These are phyloP conservation scores for Phylloscopus trochilus DNA, from an alignment of 2,113 vertebrate genomes.

Conservation along the genomic window DNA sequence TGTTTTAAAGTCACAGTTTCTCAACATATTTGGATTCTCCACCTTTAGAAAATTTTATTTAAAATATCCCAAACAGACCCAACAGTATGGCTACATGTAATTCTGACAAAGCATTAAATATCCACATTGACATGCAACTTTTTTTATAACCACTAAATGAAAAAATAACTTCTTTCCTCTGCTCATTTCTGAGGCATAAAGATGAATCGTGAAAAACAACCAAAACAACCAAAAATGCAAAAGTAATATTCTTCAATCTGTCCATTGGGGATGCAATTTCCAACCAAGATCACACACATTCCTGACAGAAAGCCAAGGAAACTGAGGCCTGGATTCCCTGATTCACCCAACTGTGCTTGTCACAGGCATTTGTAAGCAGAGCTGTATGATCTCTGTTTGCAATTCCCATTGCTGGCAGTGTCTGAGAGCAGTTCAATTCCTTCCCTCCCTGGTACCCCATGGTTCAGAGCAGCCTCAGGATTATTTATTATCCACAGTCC, in stretches of 20 bases:
- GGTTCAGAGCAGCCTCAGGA: background rate
- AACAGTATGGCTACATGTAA: background rate
- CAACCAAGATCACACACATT: background rate
- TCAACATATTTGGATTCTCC: background rate
- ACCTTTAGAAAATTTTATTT: background rate
- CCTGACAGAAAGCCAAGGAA: background rate
- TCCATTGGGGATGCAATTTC: background rate
- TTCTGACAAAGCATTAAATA: background rate
- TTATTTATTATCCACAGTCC: background rate
- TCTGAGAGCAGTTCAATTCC: background rate
- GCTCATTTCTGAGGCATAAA: background rate
- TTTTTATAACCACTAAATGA: background rate
- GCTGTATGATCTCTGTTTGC: background rate
- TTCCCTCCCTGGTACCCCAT: background rate
- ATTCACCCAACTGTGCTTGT: background rate
- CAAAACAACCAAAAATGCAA: background rate
- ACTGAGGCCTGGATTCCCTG: background rate
- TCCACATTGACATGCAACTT: background rate
- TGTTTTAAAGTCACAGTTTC: background rate
- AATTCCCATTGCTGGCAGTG: background rate
- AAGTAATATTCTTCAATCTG: background rate
- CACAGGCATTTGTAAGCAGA: background rate
- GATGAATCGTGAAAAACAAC: background rate
- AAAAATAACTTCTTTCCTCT: background rate
- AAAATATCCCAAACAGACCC: background rate